Evolutionary conservation across 2,113 vertebrate genomes (phyloP).

Genomic region (Mesembrinibis cayennensis): DNA sequence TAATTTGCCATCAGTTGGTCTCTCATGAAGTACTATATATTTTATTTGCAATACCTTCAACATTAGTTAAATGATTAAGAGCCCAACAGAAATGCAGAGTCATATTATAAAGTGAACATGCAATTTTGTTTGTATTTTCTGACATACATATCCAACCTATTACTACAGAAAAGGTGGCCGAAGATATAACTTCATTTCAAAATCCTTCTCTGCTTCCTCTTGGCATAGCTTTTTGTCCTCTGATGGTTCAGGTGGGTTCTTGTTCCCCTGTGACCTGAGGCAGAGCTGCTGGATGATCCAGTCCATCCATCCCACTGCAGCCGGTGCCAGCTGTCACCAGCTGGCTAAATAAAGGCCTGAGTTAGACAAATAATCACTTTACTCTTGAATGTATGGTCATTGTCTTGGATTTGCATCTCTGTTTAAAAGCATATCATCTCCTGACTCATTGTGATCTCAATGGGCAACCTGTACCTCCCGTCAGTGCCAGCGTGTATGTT

Average conservation of each 20-base stretch:
- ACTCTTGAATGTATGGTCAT: background rate
- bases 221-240: too few species aligned
- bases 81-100: background rate
- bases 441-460: background rate
- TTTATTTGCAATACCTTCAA: background rate
- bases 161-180: background rate
- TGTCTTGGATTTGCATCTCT: background rate
- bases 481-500: background rate
- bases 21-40: background rate
- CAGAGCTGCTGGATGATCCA: background rate
- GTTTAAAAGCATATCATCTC: background rate
- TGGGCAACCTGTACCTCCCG: background rate
- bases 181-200: background rate
- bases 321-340: background rate
- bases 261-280: background rate
- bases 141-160: background rate
- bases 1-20: background rate
- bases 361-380: slow-evolving; percentile 10
- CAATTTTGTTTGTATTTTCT: background rate
- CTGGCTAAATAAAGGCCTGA: slow-evolving; percentile 5
- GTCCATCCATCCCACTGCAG: background rate
- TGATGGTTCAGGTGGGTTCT: background rate
- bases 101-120: background rate
- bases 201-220: background rate
- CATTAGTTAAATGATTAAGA: background rate